Percentiles rank a stretch among this genome's conserved stretches.
Evolutionary conservation across 30 jellyfish, hydroid and myxozoan species (phyloP).

Genomic region (Aurelia aurita): DNA sequence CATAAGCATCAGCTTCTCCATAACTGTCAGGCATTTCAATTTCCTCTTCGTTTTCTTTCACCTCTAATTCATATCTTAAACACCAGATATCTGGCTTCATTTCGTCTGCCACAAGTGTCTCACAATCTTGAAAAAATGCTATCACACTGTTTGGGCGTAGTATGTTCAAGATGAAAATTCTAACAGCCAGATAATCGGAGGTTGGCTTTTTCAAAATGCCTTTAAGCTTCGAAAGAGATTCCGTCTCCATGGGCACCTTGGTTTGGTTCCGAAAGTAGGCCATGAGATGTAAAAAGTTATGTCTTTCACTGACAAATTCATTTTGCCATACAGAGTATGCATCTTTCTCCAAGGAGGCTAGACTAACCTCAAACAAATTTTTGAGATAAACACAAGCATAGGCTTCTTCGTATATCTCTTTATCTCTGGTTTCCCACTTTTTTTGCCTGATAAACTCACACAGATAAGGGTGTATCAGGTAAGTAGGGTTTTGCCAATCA

Average conservation of each 20-base stretch:
- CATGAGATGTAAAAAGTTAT: constrained; percentile 11
- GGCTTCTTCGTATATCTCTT: constrained; percentile 2
- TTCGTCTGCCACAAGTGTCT: not conserved
- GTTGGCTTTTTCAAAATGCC: not conserved
- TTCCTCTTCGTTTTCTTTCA: not conserved
- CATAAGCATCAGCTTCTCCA: no score
- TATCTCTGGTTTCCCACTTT: constrained; percentile 6
- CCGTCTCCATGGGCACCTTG: no score
- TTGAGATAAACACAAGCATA: constrained; percentile 1
- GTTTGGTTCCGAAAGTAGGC: not conserved
- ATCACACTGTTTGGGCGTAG: not conserved
- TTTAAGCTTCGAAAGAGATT: not conserved
- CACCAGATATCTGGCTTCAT: constrained; percentile 9
- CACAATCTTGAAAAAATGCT: constrained; percentile 19
- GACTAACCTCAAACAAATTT: constrained; percentile 3
- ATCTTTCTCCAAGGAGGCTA: constrained; percentile 36
- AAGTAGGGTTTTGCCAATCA: not conserved
- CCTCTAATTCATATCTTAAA: not conserved
- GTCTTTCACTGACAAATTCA: constrained; percentile 7
- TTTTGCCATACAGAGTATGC: not conserved
- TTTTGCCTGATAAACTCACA: not conserved
- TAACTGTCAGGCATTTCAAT: no score
- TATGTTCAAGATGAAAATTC: not conserved
- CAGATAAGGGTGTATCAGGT: constrained; percentile 23
- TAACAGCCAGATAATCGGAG: constrained; percentile 18